Base-by-base conservation (phyloP, 2,113 vertebrate genomes). In the Malurus alboscapulatus region DNA sequence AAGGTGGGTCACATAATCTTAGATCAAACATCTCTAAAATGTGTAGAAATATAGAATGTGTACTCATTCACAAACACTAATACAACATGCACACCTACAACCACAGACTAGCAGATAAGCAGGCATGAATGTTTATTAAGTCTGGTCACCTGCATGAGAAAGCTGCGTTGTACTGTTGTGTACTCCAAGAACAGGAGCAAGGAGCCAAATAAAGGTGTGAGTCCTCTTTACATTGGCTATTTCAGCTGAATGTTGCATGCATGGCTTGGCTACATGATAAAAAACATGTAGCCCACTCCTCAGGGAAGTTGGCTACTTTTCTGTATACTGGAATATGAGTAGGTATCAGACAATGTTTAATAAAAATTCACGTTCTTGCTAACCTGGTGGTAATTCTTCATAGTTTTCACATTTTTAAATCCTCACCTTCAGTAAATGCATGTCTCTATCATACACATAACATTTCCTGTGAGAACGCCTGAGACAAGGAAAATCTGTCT, bases 61-160 rank as follows among this genome's bases (percentile, higher is more conserved):
- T 67, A 12, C 17, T 55, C 24, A 27, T 59, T 72, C 30, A 45
- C n/a, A 78, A 67, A 29, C 19, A 26, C 8, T 14, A 53, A 42
- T 21, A 22, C 0, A 0, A 32, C 1, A 1, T 36, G 36, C 29
- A 50, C 11, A 47, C 40, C 29, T 66, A 17, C 14, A 63, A 12
- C 2, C 11, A 17, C 44, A 66, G 36, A 17, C 24, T 45, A 19
- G 3, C 34, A 47, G 38, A 34, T 17, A 54, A 86, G 53, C 4
- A 22, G 18, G 21, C 40, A 61, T 12, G 58, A 62, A 69, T 9
- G 59, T 2, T 1, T 29, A 14, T 0, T 4, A 7, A 61, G 18
- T 30, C 19, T 53, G 44, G 40, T 67, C 36, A 63, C 10, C n/a
- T 50, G 36, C 48, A 55, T 0, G 5, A 68, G 57, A 84, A 65